Percentiles rank a stretch among this genome's conserved stretches.
Evolutionary conservation across 2,113 vertebrate species (phyloP).

Genomic region (Eretmochelys imbricata): DNA sequence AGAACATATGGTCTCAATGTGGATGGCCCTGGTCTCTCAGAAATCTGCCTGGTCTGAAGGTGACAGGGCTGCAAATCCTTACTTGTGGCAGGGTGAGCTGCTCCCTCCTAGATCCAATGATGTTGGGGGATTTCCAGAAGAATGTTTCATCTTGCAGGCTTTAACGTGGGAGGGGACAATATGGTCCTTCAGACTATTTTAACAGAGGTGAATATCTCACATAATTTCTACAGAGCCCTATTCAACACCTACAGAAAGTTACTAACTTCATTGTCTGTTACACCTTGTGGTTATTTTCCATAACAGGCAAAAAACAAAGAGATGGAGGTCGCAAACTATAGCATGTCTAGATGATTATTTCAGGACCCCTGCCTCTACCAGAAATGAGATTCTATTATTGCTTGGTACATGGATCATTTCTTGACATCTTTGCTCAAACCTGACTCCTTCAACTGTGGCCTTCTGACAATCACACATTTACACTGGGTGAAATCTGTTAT

Average conservation of each 20-base stretch:
- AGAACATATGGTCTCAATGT: rapidly evolving
- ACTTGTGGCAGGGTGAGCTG: background rate
- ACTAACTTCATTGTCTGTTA: background rate
- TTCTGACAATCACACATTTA: background rate
- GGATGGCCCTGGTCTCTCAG: rapidly evolving
- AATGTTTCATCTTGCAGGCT: rapidly evolving
- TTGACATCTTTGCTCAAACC: background rate
- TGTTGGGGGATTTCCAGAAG: background rate
- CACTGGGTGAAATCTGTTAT: rapidly evolving
- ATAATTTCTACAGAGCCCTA: background rate
- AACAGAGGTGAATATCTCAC: rapidly evolving
- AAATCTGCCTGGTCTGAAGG: rapidly evolving
- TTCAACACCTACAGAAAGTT: background rate
- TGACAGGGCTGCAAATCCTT: no score
- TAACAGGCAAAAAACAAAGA: background rate
- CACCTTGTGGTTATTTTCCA: background rate
- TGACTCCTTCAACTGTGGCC: background rate
- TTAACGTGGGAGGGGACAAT: background rate
- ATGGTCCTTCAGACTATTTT: rapidly evolving
- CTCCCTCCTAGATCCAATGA: rapidly evolving
- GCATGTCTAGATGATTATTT: background rate
- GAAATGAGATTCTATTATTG: rapidly evolving
- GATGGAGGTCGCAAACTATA: background rate
- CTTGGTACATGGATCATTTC: background rate
- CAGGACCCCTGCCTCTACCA: background rate